Evolutionary conservation across 2,888 invertebrate genomes (phyloP).

Genomic region (Crepidodera aurea): DNA sequence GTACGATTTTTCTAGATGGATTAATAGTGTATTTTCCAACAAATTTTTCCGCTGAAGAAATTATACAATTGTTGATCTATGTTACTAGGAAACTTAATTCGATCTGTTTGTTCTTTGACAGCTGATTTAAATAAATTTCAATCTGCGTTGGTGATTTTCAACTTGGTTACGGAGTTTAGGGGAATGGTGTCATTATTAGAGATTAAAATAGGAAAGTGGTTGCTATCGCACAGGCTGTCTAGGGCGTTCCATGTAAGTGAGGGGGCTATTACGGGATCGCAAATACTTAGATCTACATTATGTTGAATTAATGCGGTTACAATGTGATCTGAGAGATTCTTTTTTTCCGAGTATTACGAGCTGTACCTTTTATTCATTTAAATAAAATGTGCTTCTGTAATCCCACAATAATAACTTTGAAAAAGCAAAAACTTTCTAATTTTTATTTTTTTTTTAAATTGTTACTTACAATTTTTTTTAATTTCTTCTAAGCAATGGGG

Average conservation of each 20-base stretch:
- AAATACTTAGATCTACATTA: slow-evolving; percentile 4
- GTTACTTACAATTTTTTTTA: too few species aligned
- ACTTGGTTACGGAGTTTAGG: not conserved
- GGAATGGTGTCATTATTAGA: slow-evolving; percentile 9
- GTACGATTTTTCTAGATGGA: not conserved
- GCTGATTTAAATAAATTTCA: not conserved
- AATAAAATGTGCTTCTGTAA: too few species aligned
- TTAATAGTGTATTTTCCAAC: not conserved
- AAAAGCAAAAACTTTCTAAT: too few species aligned
- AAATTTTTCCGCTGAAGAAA: not conserved
- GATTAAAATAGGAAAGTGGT: slow-evolving; percentile 21
- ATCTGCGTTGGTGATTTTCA: slow-evolving; percentile 9
- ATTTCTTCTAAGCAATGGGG: too few species aligned
- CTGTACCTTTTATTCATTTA: too few species aligned
- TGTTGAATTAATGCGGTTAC: too few species aligned
- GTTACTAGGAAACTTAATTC: not conserved
- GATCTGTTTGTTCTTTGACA: not conserved
- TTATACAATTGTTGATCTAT: not conserved
- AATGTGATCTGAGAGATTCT: too few species aligned
- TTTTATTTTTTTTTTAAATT: too few species aligned
- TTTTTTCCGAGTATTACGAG: too few species aligned
- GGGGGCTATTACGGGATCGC: slow-evolving; percentile 4
- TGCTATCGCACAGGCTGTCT: slow-evolving; percentile 13
- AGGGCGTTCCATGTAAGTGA: slow-evolving; percentile 1
- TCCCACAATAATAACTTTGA: too few species aligned